phyloP scores from a whole-genome alignment of 2,888 invertebrate genomes.

The Ophion ventricosus region DNA sequence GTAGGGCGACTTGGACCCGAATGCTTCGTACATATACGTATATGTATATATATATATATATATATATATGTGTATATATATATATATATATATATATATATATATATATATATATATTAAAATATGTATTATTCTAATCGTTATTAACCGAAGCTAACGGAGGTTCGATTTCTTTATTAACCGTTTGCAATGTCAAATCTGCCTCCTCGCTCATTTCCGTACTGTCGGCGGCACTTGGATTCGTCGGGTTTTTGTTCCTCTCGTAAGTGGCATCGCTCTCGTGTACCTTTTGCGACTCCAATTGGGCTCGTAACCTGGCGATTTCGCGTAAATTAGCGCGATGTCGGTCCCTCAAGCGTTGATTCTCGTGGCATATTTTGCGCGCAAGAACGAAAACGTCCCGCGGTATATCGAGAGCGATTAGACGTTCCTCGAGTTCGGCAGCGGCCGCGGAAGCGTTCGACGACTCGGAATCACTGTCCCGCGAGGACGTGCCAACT shows the following conservation, averaged over 20 bases:
- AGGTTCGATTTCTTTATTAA: conserved; percentile 73
- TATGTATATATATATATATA: conserved; percentile 14
- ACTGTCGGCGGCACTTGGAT: conserved; percentile 78
- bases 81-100: conserved; percentile 20
- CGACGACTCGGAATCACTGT: conserved; percentile 72
- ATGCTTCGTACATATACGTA: conserved; percentile 29
- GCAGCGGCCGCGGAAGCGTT: conserved; percentile 53
- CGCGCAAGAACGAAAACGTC: conserved; percentile 75
- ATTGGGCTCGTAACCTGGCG: conserved; percentile 74
- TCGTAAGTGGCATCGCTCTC: conserved; percentile 6
- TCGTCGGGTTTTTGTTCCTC: conserved; percentile 60
- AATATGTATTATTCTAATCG: conserved; percentile 71
- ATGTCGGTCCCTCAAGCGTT: conserved; percentile 69
- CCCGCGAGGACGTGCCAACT: conserved; percentile 74
- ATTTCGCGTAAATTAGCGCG: conserved; percentile 76
- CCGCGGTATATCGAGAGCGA: conserved; percentile 75
- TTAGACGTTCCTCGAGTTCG: conserved; percentile 75
- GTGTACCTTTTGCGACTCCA: conserved; percentile 73
- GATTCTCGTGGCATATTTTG: conserved; percentile 71
- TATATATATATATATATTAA: conserved; percentile 1
- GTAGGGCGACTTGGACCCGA: not conserved
- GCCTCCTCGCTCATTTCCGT: conserved; percentile 77
- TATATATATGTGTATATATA: conserved; percentile 1
- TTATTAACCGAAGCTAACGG: conserved; percentile 71
- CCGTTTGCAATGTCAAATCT: conserved; percentile 67